Evolutionary conservation across 1,140 invertebrate species (phyloP), one percentile per base, ranked within the genome.

Genomic region (Scaptomyza pallida): DNA sequence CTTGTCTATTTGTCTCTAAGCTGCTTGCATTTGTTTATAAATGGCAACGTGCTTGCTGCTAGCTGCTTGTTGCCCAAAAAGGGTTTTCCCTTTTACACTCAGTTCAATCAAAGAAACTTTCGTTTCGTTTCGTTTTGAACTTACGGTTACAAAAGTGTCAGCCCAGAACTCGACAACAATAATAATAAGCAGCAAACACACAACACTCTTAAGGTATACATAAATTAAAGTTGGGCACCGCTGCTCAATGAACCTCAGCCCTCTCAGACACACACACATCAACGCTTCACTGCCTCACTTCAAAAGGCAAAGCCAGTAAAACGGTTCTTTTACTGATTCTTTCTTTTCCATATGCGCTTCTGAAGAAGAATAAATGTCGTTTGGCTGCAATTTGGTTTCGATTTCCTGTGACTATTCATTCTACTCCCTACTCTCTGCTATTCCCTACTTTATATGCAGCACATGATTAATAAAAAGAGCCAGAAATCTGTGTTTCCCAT

Each of bases 391-490:
- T 85, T 85, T 73, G 74, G 70, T 78, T 78, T 88, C 82, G 74
- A 86, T 86, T 86, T 86, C 82, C 82, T 86, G 82, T 78, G 56
- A 33, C 35, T 33, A 9, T 23, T 43, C 12, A 37, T 13, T 12
- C 43, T 37, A 45, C 12, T 47, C 21, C 40, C 3, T 16, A 15
- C 2, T 12, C 2, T 12, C 44, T 30, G 23, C 26, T 30, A 9
- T 8, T 8, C 21, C 30, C 10, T 19, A 16, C 40, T 59, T 75
- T 77, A 59, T 63, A 78, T 88, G 73, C 71, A 75, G 17, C 45
- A 57, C 82, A 78, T 86, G 83, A 89, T 88, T 86, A 86, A 86
- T 86, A 86, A 30, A 86, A 88, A 80, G 56, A 85, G 44, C 68
- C 69, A 48, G 59, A 52, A 60, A 72, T 62, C 50, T 48, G 56